Evolutionary conservation across 2,113 vertebrate species (phyloP).

Genomic region (rabbit (Oryctolagus cuniculus)): mOryCun1.1 NC_091434.1:61912001-61912500

Average conservation of each 20-base stretch:
- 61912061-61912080: not conserved
- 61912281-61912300: constrained; percentile 8
- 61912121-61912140: not conserved
- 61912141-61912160: not conserved
- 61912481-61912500: not conserved
- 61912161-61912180: not conserved
- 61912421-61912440: not conserved
- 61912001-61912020: not conserved
- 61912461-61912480: not conserved
- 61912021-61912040: not conserved
- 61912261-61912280: not conserved
- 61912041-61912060: not conserved
- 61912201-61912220: not conserved
- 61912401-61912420: not conserved
- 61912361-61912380: not conserved
- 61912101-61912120: not conserved
- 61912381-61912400: not conserved
- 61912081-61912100: not conserved
- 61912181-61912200: not conserved
- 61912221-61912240: not conserved
- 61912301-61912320: not conserved
- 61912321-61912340: not conserved
- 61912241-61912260: fast-evolving
- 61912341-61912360: not conserved
- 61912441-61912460: not conserved